Evolutionary conservation across 2,113 vertebrate species (phyloP), one percentile per base, ranked within the genome.

Genomic region (Aspiorhynchus laticeps): DNA sequence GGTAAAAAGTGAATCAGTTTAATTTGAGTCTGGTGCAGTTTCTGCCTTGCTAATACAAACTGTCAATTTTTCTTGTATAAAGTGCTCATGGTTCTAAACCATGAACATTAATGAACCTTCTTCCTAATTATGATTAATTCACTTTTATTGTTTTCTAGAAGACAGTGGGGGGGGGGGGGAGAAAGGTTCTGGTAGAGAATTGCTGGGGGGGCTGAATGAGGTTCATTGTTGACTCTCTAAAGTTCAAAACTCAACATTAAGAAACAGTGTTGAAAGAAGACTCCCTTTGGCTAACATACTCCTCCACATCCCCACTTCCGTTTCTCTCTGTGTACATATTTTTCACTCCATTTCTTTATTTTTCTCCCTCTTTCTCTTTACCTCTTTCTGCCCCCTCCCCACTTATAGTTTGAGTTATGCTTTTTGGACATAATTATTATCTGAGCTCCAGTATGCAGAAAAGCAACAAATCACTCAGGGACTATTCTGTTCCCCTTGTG

Each of bases 401-500:
- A 26, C 69, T 84, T 71, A 83, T 36, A 71, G 65, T 71, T 84
- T 84, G 82, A 84, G 33, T 84, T 84, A 84, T 84, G 82, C 1
- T 56, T 84, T 84, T 84, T 56, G 67, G 82, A 84, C 69, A 74
- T 69, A 84, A 84, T 84, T 84, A 84, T 84, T 84, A 84, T 84
- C 31, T 84, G 69, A 74, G 82, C 48, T 56, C 31, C 69, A 84
- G 82, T 74, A 84, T 74, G 82, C 82, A 74, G 82, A 74, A 83
- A 84, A 84, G 82, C 69, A 84, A 84, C 69, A 84, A 74, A 84
- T 84, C 82, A 84, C 48, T 41, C 82, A 56, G 67, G 82, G 48
- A 84, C 82, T 71, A 67, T 83, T 73, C 82, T 73, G 82, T 84
- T 74, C 51, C 48, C 65, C 7, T 11, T 59, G 48, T 24, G 10